These are phyloP conservation scores for Siderastrea radians DNA, from an alignment of 92 coral and sea anemone genomes.

Conservation along the genomic window DNA sequence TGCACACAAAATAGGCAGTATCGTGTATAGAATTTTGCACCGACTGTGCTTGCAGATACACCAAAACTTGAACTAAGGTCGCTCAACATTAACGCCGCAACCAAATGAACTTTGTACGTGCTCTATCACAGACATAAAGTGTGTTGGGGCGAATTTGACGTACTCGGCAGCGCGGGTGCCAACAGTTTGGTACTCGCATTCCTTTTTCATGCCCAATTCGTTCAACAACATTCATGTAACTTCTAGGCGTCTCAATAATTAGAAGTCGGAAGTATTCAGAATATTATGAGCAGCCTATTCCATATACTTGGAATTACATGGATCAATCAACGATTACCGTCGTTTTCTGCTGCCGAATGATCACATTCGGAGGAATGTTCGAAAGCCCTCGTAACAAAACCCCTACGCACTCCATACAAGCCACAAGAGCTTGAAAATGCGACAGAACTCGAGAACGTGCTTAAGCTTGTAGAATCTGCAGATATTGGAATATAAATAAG, in stretches of 20 bases:
- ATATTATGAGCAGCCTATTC: neutral
- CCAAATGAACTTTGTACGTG: neutral
- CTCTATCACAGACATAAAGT: neutral
- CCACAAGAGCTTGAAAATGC: neutral
- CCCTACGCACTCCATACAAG: neutral
- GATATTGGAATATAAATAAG: neutral
- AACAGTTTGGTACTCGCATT: too few relatives aligned
- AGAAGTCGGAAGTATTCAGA: neutral
- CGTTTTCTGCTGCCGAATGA: neutral
- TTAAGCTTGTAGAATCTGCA: too few relatives aligned
- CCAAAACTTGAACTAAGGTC: neutral
- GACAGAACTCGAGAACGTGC: too few relatives aligned
- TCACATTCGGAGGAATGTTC: too few relatives aligned
- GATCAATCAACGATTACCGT: neutral
- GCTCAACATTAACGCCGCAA: neutral
- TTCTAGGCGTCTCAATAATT: neutral
- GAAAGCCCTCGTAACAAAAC: neutral
- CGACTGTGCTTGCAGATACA: neutral
- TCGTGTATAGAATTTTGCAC: neutral
- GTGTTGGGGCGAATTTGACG: too few relatives aligned
- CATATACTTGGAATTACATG: neutral
- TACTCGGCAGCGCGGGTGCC: too few relatives aligned
- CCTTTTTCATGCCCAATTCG: neutral
- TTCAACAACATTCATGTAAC: neutral
- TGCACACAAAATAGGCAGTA: neutral